A percentile compares a stretch with the other conserved stretches of the same genome.
These are phyloP conservation scores for Chroicocephalus ridibundus DNA, from an alignment of 2,113 vertebrate genomes.

Conservation along the genomic window DNA sequence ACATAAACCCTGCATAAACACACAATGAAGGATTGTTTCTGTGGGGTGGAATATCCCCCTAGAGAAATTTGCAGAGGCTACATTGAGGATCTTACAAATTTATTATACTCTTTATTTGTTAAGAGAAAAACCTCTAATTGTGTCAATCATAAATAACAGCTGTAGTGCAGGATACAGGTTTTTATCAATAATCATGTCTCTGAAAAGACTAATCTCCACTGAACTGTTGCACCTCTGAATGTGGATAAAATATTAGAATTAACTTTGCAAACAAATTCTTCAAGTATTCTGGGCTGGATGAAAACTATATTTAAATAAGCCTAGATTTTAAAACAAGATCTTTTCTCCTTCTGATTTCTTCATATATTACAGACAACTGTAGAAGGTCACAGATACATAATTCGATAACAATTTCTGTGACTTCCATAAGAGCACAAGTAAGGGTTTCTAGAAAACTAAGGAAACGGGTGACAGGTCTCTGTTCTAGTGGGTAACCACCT, in stretches of 20 bases:
- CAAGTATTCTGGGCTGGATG: neutral
- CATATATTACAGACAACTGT: neutral
- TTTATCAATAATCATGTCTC: neutral
- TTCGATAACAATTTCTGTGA: neutral
- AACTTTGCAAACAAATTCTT: neutral
- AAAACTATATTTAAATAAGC: neutral
- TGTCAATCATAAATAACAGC: neutral
- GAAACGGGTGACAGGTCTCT: neutral
- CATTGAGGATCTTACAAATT: neutral
- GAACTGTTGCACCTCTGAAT: neutral
- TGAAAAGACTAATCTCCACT: neutral
- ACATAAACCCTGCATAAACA: conserved; percentile 1
- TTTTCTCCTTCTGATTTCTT: neutral
- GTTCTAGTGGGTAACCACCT: neutral
- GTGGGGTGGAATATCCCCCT: neutral
- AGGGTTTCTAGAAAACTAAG: neutral
- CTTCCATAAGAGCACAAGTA: neutral
- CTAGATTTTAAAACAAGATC: neutral
- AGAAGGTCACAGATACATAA: neutral
- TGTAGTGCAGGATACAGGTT: neutral
- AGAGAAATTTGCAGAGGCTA: neutral
- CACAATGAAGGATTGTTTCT: neutral
- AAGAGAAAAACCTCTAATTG: neutral
- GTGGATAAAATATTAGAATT: neutral
- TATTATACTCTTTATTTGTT: neutral